phyloP scores from a whole-genome alignment of 2,797 vertebrate species.

The Sebastes baramenuke region DNA sequence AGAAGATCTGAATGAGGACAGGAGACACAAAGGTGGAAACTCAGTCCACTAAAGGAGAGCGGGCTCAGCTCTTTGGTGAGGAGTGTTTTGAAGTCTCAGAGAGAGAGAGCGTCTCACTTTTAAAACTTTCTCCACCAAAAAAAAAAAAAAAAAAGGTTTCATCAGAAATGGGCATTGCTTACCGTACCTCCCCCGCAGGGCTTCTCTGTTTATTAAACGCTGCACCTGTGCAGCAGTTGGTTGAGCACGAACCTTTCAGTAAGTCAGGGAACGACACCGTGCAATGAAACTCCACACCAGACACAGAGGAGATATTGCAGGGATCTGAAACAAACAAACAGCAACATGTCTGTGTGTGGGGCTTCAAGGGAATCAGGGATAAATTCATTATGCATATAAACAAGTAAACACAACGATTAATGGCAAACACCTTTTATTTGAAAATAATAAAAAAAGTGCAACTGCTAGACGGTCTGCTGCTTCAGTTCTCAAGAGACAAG shows the following conservation, averaged over 20 bases:
- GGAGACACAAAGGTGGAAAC: neutral
- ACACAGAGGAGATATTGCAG: neutral
- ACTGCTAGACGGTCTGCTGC: too few relatives aligned
- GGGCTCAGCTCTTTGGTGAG: neutral
- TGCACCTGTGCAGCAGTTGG: neutral
- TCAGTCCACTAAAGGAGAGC: neutral
- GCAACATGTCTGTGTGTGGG: neutral
- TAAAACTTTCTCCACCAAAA: neutral
- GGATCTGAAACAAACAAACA: neutral
- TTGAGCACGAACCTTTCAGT: slow-evolving; percentile 6
- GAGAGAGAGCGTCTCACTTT: neutral
- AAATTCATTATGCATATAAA: too few relatives aligned
- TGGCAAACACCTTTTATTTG: too few relatives aligned
- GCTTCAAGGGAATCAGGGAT: too few relatives aligned
- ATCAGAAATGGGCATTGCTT: neutral
- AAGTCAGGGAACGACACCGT: neutral
- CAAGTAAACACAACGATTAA: too few relatives aligned
- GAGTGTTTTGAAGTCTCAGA: neutral
- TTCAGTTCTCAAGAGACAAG: too few relatives aligned
- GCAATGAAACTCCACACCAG: neutral
- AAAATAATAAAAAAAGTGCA: too few relatives aligned
- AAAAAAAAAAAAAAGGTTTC: neutral
- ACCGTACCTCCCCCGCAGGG: slow-evolving; percentile 14
- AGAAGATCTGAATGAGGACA: neutral
- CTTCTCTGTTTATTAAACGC: slow-evolving; percentile 31